These are phyloP conservation scores for Anoplopoma fimbria DNA, from an alignment of 2,113 vertebrate genomes.

Conservation along the genomic window DNA sequence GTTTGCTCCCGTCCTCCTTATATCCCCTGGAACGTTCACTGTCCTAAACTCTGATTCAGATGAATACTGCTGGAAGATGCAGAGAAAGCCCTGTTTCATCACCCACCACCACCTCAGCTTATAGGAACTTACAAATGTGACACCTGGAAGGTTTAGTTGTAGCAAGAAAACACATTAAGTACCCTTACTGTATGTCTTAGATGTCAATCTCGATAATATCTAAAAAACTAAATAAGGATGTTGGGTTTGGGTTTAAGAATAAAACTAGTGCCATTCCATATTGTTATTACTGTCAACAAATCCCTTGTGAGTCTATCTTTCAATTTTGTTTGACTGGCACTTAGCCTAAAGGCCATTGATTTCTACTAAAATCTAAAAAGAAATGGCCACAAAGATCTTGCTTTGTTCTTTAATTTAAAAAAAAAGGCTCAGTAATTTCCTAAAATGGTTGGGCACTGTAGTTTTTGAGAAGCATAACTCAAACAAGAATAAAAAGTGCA, in stretches of 20 bases:
- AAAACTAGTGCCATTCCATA: not conserved
- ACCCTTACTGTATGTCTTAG: not conserved
- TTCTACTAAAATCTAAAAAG: not conserved
- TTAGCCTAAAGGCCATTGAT: not conserved
- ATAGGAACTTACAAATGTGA: not conserved
- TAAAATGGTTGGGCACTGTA: not conserved
- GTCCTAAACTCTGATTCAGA: not conserved
- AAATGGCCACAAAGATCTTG: not conserved
- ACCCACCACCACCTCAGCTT: not conserved
- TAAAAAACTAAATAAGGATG: not conserved
- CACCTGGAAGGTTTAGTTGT: not conserved
- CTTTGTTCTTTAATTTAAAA: not conserved
- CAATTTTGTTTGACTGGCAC: not conserved
- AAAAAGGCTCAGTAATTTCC: not conserved
- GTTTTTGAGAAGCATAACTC: not conserved
- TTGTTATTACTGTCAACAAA: not conserved
- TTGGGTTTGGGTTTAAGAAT: not conserved
- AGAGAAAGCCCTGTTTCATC: not conserved
- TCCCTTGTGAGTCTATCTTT: not conserved
- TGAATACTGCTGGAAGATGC: not conserved
- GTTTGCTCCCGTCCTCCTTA: not conserved
- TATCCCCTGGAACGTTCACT: not conserved
- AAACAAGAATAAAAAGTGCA: not conserved
- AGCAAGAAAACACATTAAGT: not conserved
- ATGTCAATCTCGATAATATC: conserved; percentile 10